Conservation (phyloP, 1,140 invertebrate genomes). For the Contarinia nasturtii region DNA sequence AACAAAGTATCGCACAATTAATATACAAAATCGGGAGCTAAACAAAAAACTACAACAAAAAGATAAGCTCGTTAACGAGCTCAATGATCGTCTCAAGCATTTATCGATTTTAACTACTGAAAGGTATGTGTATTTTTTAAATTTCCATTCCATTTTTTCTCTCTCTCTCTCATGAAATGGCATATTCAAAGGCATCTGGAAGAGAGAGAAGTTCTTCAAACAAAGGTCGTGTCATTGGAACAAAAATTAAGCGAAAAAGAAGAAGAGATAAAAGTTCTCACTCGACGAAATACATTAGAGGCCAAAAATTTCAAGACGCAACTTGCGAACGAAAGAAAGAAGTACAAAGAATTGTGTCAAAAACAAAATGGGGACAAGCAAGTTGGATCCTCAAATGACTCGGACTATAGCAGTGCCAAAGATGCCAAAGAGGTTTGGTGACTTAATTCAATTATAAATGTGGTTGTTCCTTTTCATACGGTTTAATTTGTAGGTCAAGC, state of each 20-base stretch:
- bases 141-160: background rate
- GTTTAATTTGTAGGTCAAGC: no score
- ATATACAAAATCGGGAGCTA: slow-evolving; percentile 35
- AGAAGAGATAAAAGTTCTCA: slow-evolving; percentile 43
- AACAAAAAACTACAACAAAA: slow-evolving; percentile 41
- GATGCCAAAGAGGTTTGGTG: no score
- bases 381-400: background rate
- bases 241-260: slow-evolving; percentile 43
- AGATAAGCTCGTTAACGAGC: slow-evolving; percentile 39
- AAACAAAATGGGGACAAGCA: slow-evolving; percentile 15
- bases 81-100: slow-evolving; percentile 46
- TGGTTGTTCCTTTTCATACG: no score
- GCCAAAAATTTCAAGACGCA: slow-evolving; percentile 51
- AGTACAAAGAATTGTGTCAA: slow-evolving; percentile 46
- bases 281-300: slow-evolving; percentile 44
- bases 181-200: no score
- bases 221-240: slow-evolving; percentile 38
- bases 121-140: slow-evolving; percentile 20
- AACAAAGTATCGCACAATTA: slow-evolving; percentile 43
- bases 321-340: slow-evolving; percentile 41
- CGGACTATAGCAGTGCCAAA: no score
- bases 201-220: slow-evolving; percentile 48
- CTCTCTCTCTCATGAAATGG: slow-evolving; percentile 26
- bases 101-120: slow-evolving; percentile 46
- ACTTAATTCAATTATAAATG: no score